These are phyloP conservation scores for Tricholaema leucomelas DNA, from an alignment of 2,113 vertebrate species.

Conservation along the genomic window DNA sequence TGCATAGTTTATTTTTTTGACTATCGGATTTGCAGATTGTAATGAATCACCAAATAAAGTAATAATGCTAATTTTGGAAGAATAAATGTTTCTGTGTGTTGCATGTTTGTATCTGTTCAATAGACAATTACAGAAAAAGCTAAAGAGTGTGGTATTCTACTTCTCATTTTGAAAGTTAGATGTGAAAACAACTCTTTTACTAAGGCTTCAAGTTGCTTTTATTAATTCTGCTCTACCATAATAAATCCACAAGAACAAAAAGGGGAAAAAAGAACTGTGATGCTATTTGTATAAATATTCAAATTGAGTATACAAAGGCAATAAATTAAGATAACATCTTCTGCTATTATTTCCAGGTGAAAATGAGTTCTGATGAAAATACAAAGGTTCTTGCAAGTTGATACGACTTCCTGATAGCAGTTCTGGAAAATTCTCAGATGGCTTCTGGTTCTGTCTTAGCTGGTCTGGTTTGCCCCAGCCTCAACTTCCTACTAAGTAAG, in stretches of 20 bases:
- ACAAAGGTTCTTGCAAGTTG: background rate
- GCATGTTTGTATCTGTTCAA: background rate
- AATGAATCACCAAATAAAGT: slow-evolving; percentile 77
- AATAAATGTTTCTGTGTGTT: slow-evolving; percentile 38
- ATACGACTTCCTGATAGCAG: background rate
- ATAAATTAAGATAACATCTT: background rate
- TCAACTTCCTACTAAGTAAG: background rate
- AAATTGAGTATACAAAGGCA: background rate
- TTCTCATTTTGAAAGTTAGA: background rate
- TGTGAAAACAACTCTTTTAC: background rate
- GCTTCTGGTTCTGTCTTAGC: background rate
- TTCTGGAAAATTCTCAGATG: background rate
- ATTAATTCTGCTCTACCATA: background rate
- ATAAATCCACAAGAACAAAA: background rate
- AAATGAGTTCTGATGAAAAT: background rate
- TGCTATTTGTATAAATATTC: background rate
- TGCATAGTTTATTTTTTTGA: slow-evolving; percentile 74
- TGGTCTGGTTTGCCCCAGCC: background rate
- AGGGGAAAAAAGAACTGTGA: background rate
- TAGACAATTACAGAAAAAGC: background rate
- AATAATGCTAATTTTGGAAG: slow-evolving; percentile 71
- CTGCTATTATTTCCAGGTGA: background rate
- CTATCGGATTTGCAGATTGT: slow-evolving; percentile 74
- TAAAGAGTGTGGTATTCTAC: background rate
- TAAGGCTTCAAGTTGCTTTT: background rate